phyloP scores from a whole-genome alignment of 2,797 vertebrate species.

The Anabas testudineus region DNA sequence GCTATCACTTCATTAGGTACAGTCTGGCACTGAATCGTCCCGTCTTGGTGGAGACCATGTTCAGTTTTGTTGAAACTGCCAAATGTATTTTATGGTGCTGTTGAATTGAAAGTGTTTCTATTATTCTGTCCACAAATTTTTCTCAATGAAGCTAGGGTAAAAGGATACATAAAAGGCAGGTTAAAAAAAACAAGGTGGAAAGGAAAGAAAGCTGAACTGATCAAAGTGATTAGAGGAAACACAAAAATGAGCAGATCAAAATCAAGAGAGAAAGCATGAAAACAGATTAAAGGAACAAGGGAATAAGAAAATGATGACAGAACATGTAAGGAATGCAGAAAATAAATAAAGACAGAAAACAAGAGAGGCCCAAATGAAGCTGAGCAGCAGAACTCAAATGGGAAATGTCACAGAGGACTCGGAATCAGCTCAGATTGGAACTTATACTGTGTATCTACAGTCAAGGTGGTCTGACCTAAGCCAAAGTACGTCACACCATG shows the following conservation, averaged over 20 bases:
- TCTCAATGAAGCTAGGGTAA: not conserved
- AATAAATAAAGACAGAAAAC: not conserved
- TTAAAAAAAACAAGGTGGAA: constrained; percentile 1
- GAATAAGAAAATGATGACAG: constrained; percentile 1
- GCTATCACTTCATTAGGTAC: not conserved
- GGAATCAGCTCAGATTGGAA: not conserved
- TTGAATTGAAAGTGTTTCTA: not conserved
- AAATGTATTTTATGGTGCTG: not conserved
- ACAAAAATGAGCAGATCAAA: constrained; percentile 20
- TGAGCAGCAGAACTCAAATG: not conserved
- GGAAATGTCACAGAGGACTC: not conserved
- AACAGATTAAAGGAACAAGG: constrained; percentile 9
- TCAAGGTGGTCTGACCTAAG: constrained; percentile 2
- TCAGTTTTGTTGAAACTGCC: no score
- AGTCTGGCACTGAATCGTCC: no score
- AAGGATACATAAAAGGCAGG: not conserved
- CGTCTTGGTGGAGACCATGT: no score
- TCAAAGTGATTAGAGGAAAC: not conserved
- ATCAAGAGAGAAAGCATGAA: not conserved
- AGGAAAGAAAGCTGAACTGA: not conserved
- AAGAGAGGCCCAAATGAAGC: not conserved
- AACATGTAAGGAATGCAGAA: not conserved
- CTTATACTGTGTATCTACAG: not conserved
- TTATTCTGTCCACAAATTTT: no score
- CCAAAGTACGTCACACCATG: constrained; percentile 12